phyloP scores from a whole-genome alignment of 1,140 invertebrate genomes.

The Drosophila carrolli region DNA sequence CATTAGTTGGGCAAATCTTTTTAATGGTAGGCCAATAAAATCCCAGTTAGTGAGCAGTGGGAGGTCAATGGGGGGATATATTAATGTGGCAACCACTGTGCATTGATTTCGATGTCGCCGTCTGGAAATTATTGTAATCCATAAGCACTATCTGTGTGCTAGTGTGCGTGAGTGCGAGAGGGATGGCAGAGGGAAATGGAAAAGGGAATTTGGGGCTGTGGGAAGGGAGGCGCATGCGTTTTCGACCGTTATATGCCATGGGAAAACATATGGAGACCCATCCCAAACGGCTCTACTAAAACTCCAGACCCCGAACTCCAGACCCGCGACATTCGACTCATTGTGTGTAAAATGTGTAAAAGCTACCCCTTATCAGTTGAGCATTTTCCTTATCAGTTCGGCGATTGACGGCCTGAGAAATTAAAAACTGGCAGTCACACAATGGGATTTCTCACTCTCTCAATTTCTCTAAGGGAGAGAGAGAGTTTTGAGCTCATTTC shows the following conservation, averaged over 20 bases:
- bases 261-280: conserved; percentile 53
- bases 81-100: conserved; percentile 45
- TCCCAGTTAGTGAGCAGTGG: conserved; percentile 17
- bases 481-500: background rate
- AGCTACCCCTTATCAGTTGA: conserved; percentile 17
- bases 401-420: conserved; percentile 15
- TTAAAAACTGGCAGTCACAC: conserved; percentile 7
- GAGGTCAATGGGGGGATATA: background rate
- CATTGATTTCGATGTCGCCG: conserved; percentile 33
- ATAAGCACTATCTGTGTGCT: conserved; percentile 56
- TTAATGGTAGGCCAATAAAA: conserved; percentile 6
- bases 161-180: conserved; percentile 18
- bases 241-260: conserved; percentile 21
- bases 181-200: background rate
- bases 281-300: conserved; percentile 1
- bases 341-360: background rate
- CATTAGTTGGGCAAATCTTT: background rate
- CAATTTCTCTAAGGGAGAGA: background rate
- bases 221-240: conserved; percentile 60
- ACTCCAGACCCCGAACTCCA: conserved; percentile 11
- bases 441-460: conserved; percentile 11
- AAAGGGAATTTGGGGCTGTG: conserved; percentile 12
- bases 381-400: conserved; percentile 45
- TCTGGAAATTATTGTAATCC: conserved; percentile 71
- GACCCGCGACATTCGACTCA: conserved; percentile 13